Percentiles rank a stretch among this genome's conserved stretches.
Evolutionary conservation across 2,888 invertebrate genomes (phyloP).

Genomic region (Drosophila ustulata): DNA sequence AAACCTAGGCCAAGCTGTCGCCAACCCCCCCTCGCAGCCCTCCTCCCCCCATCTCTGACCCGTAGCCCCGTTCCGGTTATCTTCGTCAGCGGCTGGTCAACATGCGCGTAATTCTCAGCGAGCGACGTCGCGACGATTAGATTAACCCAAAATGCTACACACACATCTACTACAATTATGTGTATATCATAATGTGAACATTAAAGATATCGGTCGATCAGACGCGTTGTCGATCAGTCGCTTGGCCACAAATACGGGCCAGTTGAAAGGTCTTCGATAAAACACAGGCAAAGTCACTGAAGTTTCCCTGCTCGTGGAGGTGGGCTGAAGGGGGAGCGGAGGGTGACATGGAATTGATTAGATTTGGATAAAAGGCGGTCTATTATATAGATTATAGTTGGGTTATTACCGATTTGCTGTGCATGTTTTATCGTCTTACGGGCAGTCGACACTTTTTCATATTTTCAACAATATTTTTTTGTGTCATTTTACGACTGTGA

Average conservation of each 20-base stretch:
- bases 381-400: slow-evolving; percentile 76
- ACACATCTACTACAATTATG: slow-evolving; percentile 7
- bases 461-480: neutral
- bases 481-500: slow-evolving; percentile 52
- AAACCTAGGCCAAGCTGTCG: slow-evolving; percentile 30
- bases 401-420: slow-evolving; percentile 62
- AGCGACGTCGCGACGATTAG: slow-evolving; percentile 72
- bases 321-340: too few species aligned
- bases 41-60: slow-evolving; percentile 10
- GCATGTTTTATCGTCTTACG: slow-evolving; percentile 46
- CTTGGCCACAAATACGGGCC: slow-evolving; percentile 29
- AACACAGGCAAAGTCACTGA: slow-evolving; percentile 13
- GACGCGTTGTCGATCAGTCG: slow-evolving; percentile 16
- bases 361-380: slow-evolving; percentile 81
- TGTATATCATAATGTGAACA: slow-evolving; percentile 46
- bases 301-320: too few species aligned
- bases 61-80: slow-evolving; percentile 63
- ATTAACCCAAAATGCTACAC: slow-evolving; percentile 59
- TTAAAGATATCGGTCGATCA: slow-evolving; percentile 48
- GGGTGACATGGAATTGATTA: slow-evolving; percentile 61
- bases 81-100: slow-evolving; percentile 57
- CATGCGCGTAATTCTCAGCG: slow-evolving; percentile 70
- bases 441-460: slow-evolving; percentile 21
- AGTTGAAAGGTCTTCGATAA: slow-evolving; percentile 61
- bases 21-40: neutral